Percentiles rank a stretch among this genome's conserved stretches.
Evolutionary conservation across 1,140 invertebrate species (phyloP).

Genomic region (Octopus bimaculoides): DNA sequence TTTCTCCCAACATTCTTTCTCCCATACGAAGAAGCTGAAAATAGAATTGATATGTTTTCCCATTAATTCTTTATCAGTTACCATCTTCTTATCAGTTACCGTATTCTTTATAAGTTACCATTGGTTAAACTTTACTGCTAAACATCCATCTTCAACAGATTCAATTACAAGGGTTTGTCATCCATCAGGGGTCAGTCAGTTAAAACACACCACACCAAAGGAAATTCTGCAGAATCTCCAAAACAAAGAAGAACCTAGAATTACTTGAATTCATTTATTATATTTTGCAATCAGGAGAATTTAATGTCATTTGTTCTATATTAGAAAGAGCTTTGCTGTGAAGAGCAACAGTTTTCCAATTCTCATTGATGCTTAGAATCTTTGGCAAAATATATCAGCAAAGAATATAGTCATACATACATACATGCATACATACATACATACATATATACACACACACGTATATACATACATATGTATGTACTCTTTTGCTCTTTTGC

Average conservation of each 20-base stretch:
- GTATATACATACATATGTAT: neutral
- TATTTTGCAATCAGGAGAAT: neutral
- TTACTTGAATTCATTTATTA: neutral
- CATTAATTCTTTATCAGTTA: neutral
- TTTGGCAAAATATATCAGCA: neutral
- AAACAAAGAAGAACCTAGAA: neutral
- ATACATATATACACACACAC: neutral
- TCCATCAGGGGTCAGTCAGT: neutral
- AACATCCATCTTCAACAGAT: neutral
- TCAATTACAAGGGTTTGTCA: neutral
- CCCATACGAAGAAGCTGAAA: neutral
- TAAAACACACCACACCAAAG: neutral
- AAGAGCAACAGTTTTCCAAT: neutral
- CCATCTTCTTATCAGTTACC: neutral
- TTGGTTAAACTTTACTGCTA: neutral
- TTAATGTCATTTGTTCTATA: neutral
- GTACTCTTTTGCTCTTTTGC: no score
- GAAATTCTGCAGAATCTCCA: neutral
- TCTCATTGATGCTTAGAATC: neutral
- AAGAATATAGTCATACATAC: neutral
- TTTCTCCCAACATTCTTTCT: constrained; percentile 74
- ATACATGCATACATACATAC: neutral
- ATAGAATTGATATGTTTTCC: neutral
- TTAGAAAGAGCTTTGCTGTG: neutral
- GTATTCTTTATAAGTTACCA: neutral